A percentile compares a stretch with the other conserved stretches of the same genome.
Evolutionary conservation across 2,113 vertebrate genomes (phyloP).

Genomic region (Zosterops lateralis): DNA sequence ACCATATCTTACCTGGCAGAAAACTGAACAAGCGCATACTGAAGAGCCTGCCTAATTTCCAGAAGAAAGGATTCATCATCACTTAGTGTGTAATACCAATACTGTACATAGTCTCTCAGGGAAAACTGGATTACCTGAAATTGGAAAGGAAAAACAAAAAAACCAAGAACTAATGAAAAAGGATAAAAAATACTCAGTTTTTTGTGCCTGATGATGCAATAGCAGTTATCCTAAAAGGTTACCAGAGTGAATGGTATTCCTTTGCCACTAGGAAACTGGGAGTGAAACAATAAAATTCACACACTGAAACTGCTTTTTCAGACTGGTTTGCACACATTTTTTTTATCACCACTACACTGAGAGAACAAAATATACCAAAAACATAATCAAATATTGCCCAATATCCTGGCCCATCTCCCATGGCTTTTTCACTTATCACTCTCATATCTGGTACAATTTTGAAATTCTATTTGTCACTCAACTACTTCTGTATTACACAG

Average conservation of each 20-base stretch:
- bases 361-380: not conserved
- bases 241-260: not conserved
- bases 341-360: not conserved
- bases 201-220: not conserved
- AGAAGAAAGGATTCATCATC: conserved; percentile 96
- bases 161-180: not conserved
- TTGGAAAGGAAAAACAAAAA: not conserved
- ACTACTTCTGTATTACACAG: not conserved
- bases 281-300: not conserved
- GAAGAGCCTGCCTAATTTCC: conserved; percentile 94
- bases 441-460: not conserved
- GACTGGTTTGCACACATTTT: not conserved
- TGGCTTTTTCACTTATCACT: not conserved
- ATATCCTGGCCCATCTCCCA: not conserved
- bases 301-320: not conserved
- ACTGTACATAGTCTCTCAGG: conserved; percentile 96
- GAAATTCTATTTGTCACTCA: not conserved
- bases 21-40: conserved; percentile 96
- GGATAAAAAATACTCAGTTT: not conserved
- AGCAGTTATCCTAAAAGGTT: not conserved
- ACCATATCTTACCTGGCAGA: conserved; percentile 84
- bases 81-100: conserved; percentile 98
- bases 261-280: not conserved
- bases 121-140: conserved; percentile 96
- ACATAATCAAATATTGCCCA: not conserved